phyloP scores from a whole-genome alignment of 2,888 invertebrate genomes.

The Exephanes ischioxanthus region DNA sequence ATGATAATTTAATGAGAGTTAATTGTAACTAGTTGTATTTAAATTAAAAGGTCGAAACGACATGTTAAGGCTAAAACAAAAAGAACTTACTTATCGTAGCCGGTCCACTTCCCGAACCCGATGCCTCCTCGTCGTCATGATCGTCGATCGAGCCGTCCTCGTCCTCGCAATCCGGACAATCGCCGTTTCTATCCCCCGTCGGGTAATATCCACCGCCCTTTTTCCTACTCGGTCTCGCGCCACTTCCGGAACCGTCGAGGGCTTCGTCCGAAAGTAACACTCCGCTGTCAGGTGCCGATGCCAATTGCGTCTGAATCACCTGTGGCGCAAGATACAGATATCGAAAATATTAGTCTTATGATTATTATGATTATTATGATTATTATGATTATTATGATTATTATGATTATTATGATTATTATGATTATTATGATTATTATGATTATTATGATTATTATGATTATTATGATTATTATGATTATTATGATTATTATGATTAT shows the following conservation, averaged over 20 bases:
- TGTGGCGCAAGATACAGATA: slow-evolving; percentile 58
- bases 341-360: not conserved
- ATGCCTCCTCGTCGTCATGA: slow-evolving; percentile 78
- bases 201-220: slow-evolving; percentile 67
- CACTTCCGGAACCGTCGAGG: slow-evolving; percentile 83
- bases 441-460: too few relatives aligned
- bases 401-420: not conserved
- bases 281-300: slow-evolving; percentile 80
- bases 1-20: too few relatives aligned
- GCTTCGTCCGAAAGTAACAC: slow-evolving; percentile 81
- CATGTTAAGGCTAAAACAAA: not conserved
- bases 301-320: slow-evolving; percentile 82
- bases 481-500: too few relatives aligned
- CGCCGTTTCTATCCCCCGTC: slow-evolving; percentile 75
- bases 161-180: slow-evolving; percentile 68
- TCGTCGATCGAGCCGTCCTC: slow-evolving; percentile 69
- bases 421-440: not conserved
- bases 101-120: slow-evolving; percentile 81
- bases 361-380: not conserved
- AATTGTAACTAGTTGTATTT: not conserved
- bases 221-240: slow-evolving; percentile 77
- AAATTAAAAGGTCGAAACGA: not conserved
- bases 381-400: not conserved
- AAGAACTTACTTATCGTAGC: slow-evolving; percentile 72
- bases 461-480: too few relatives aligned